phyloP scores from a whole-genome alignment of 2,113 vertebrate genomes.

The Glaucidium brasilianum region DNA sequence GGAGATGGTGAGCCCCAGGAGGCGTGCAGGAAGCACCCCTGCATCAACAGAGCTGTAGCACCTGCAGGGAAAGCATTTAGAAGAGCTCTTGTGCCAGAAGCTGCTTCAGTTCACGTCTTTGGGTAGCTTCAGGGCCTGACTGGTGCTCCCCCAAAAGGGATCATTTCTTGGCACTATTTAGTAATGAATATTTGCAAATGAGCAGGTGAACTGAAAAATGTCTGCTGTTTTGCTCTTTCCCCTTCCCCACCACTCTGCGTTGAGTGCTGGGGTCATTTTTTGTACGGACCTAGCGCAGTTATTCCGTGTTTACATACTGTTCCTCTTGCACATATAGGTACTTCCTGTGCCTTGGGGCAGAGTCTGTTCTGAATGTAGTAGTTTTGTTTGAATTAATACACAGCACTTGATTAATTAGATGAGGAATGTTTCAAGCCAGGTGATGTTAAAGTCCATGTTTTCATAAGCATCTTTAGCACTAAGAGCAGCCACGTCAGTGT shows the following conservation, averaged over 20 bases:
- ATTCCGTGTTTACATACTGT: not conserved
- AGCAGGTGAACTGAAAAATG: not conserved
- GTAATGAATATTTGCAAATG: not conserved
- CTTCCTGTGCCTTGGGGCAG: not conserved
- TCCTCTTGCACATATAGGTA: not conserved
- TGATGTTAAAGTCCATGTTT: not conserved
- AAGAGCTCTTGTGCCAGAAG: not conserved
- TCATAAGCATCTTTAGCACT: not conserved
- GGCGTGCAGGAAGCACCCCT: not conserved
- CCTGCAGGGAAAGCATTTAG: not conserved
- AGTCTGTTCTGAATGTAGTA: not conserved
- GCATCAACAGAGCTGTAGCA: not conserved
- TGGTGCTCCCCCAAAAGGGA: not conserved
- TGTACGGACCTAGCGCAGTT: not conserved
- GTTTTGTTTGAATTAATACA: not conserved
- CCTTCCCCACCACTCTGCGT: not conserved
- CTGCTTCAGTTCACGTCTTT: not conserved
- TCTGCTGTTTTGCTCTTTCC: not conserved
- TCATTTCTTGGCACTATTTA: not conserved
- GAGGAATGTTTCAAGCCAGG: not conserved
- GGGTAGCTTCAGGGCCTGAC: not conserved
- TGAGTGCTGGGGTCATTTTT: not conserved
- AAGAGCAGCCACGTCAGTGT: not conserved
- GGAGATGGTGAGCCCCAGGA: not conserved
- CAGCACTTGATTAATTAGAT: not conserved